Evolutionary conservation across 2,888 invertebrate genomes (phyloP).

Genomic region (Gonocerus acuteangulatus): DNA sequence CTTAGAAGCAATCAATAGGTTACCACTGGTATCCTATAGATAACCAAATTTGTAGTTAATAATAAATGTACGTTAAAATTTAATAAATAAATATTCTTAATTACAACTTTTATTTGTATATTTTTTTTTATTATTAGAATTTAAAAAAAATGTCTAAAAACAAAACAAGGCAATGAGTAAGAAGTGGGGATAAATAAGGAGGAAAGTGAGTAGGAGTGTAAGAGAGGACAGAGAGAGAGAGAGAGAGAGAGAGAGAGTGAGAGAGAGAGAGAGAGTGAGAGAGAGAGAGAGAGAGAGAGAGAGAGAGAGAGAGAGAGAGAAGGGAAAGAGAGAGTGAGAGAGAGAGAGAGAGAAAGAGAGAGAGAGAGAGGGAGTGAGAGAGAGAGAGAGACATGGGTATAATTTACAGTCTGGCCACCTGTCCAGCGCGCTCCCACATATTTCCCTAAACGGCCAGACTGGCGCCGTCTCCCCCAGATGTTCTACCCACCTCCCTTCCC

Average conservation of each 20-base stretch:
- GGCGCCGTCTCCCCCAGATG: constrained; percentile 21
- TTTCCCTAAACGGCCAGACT: constrained; percentile 22
- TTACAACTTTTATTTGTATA: no score
- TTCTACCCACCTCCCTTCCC: constrained; percentile 6
- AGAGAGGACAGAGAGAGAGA: not conserved
- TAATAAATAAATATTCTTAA: no score
- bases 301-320: not conserved
- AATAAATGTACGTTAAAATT: no score
- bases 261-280: not conserved
- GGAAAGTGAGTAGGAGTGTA: not conserved
- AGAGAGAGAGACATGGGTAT: constrained; percentile 4
- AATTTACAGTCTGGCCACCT: constrained; percentile 22
- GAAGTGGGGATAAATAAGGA: no score
- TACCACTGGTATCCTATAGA: no score
- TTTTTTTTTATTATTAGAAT: no score
- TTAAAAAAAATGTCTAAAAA: no score
- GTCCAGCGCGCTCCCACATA: constrained; percentile 20
- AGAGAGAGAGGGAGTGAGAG: not conserved
- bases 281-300: not conserved
- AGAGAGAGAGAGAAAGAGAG: not conserved
- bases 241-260: not conserved
- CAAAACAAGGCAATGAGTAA: no score
- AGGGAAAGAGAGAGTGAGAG: not conserved
- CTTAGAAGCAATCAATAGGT: no score
- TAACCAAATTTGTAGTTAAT: no score